Evolutionary conservation across 2,113 vertebrate genomes (phyloP).

Genomic region (Athene noctua): DNA sequence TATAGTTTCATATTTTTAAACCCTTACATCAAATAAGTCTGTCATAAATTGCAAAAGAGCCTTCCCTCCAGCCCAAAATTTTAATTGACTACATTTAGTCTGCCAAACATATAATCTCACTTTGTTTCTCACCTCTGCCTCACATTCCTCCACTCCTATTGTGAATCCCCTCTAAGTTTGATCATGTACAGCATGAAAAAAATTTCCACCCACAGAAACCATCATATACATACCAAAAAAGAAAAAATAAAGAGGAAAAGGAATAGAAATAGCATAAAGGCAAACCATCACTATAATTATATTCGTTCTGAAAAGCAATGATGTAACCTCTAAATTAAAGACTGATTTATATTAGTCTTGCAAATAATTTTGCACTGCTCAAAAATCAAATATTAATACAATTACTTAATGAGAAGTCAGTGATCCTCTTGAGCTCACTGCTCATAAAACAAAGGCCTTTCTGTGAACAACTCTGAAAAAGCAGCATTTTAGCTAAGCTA

Average conservation of each 20-base stretch:
- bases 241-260: neutral
- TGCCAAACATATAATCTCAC: neutral
- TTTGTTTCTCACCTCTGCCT: neutral
- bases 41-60: neutral
- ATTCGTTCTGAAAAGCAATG: neutral
- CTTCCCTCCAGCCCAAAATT: neutral
- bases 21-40: neutral
- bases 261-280: neutral
- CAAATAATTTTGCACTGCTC: neutral
- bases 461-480: slow-evolving; percentile 43
- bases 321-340: neutral
- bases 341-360: neutral
- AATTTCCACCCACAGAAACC: neutral
- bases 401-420: slow-evolving; percentile 27
- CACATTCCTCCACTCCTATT: neutral
- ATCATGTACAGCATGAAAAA: neutral
- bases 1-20: neutral
- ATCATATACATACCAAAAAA: neutral
- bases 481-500: slow-evolving; percentile 45
- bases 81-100: neutral
- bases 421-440: slow-evolving; percentile 13
- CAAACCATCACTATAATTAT: neutral
- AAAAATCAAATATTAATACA: slow-evolving; percentile 18
- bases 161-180: neutral
- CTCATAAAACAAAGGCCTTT: slow-evolving; percentile 27